These are phyloP conservation scores for Sphenopsis melanotis DNA, from an alignment of 2,797 vertebrate species.

Conservation along the genomic window DNA sequence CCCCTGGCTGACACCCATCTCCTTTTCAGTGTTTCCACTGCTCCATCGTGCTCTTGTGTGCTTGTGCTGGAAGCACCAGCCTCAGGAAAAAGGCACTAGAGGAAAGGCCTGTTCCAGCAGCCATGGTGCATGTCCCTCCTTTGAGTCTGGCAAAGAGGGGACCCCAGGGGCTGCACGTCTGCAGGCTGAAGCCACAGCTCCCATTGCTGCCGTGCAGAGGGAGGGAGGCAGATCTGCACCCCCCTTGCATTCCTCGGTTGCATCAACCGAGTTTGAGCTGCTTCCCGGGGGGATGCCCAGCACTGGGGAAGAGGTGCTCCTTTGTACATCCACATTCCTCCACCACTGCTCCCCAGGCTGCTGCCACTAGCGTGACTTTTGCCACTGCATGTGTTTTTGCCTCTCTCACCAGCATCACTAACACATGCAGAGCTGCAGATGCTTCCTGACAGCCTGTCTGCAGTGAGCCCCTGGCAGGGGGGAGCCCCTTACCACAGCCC, in stretches of 20 bases:
- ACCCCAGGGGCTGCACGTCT: not conserved
- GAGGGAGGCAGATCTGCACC: not conserved
- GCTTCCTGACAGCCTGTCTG: not conserved
- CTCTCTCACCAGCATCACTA: not conserved
- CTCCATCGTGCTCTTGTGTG: fast-evolving
- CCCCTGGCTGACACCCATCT: not conserved
- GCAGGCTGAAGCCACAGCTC: not conserved
- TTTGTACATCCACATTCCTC: fast-evolving
- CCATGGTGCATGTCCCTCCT: not conserved
- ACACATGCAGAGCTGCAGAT: not conserved
- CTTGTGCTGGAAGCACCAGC: fast-evolving
- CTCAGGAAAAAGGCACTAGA: not conserved
- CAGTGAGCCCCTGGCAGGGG: not conserved
- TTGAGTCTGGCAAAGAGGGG: not conserved
- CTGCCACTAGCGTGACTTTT: not conserved
- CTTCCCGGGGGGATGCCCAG: not conserved
- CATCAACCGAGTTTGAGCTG: not conserved
- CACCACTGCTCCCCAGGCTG: not conserved
- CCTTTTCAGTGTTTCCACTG: fast-evolving
- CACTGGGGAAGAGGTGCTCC: fast-evolving
- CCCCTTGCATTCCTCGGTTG: fast-evolving
- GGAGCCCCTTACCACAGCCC: not conserved
- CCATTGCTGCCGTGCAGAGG: not conserved
- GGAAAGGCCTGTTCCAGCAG: not conserved
- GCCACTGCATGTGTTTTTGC: fast-evolving